These are phyloP conservation scores for Brachionus asplanchnoidis DNA, from an alignment of 1,140 invertebrate genomes.

Conservation along the genomic window DNA sequence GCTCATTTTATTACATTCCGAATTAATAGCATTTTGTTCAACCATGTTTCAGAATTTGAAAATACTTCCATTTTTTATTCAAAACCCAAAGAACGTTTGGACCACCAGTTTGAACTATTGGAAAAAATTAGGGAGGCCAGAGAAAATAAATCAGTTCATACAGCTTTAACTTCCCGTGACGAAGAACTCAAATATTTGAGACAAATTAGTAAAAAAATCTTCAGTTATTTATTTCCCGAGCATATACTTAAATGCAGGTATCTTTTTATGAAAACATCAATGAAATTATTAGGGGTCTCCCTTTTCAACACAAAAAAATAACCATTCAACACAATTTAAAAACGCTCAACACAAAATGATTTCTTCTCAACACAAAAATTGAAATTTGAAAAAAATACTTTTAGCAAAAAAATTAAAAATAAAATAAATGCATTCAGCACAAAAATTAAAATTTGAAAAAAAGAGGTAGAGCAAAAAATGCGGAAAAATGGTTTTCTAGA, in stretches of 20 bases:
- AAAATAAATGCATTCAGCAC: too few species aligned
- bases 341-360: too few species aligned
- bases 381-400: too few species aligned
- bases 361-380: too few species aligned
- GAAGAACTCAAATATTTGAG: slow-evolving; percentile 27
- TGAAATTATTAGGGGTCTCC: neutral
- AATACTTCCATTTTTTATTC: neutral
- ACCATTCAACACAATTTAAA: too few species aligned
- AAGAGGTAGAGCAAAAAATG: too few species aligned
- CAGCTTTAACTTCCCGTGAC: neutral
- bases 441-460: too few species aligned
- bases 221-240: neutral
- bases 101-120: neutral
- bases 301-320: too few species aligned
- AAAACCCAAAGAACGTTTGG: neutral
- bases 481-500: too few species aligned
- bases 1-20: neutral
- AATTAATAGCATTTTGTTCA: neutral
- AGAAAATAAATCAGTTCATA: neutral
- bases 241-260: slow-evolving; percentile 34
- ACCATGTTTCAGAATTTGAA: neutral
- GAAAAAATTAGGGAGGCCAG: neutral
- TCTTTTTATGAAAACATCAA: neutral
- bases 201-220: neutral
- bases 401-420: too few species aligned